phyloP scores from a whole-genome alignment of 2,888 invertebrate genomes.

The Lathronympha strigana region DNA sequence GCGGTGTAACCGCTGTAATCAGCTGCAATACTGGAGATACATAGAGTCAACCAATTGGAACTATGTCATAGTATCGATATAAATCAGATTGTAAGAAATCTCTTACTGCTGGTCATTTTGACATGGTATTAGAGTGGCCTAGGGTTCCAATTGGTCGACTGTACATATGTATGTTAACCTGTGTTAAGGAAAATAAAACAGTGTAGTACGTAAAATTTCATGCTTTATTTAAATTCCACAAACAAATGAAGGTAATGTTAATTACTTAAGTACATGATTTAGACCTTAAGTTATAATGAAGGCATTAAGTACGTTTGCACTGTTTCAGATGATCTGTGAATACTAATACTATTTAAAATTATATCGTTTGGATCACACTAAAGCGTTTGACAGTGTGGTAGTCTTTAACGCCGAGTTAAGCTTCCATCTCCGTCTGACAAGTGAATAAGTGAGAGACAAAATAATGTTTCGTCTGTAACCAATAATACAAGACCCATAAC shows the following conservation, averaged over 20 bases:
- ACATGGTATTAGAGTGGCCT: too few species aligned
- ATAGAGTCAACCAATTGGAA: too few species aligned
- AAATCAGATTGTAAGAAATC: too few species aligned
- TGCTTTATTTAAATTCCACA: slow-evolving; percentile 76
- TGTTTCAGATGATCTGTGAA: slow-evolving; percentile 48
- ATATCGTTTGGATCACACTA: slow-evolving; percentile 7
- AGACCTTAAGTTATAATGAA: slow-evolving; percentile 65
- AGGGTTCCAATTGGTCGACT: too few species aligned
- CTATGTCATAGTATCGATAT: too few species aligned
- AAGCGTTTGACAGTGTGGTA: background rate
- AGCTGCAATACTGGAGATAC: too few species aligned
- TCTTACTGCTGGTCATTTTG: too few species aligned
- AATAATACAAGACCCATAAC: too few species aligned
- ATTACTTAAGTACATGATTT: slow-evolving; percentile 66
- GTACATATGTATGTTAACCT: too few species aligned
- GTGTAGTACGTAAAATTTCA: slow-evolving; percentile 56
- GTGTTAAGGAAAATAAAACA: slow-evolving; percentile 37
- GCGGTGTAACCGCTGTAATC: too few species aligned
- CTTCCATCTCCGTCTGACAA: background rate
- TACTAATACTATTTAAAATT: slow-evolving; percentile 14
- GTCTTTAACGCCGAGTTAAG: background rate
- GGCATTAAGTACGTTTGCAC: slow-evolving; percentile 58
- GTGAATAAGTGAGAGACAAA: background rate
- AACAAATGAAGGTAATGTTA: slow-evolving; percentile 65
- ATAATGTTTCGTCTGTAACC: too few species aligned